Evolutionary conservation across 2,888 invertebrate species (phyloP), one percentile per base, ranked within the genome.

Genomic region (Elysia crispata): DNA sequence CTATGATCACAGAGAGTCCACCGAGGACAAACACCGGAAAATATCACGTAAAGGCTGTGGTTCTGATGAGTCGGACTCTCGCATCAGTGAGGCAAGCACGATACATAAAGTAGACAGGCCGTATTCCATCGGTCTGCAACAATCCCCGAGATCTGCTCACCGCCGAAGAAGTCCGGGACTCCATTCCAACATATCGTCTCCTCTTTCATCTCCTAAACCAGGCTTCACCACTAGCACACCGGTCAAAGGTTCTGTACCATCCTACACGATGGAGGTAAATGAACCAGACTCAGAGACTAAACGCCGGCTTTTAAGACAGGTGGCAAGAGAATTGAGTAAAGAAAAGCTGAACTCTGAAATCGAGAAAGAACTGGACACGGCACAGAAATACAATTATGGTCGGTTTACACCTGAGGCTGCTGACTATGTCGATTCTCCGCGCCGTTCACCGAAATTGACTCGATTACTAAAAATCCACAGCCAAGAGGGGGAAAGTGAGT

Each of bases 161-260:
- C 6, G 30, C 1, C 13, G 41, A 1, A 13, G 28, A 25, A 11
- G 20, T 50, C 20, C 31, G 28, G 23, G 1, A 33, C 54, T 41
- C 77, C 28, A 11, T 11, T 41, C 41, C 11, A 41, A 41, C 41
- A 41, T 41, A 41, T 41, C 41, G 3, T 41, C 41, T 41, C 41
- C 41, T 41, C 11, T 41, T 3, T 41, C 41, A 11, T 41, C 41
- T 41, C 41, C 41, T 41, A 41, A 41, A 11, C 41, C 41, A 41
- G 41, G 41, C 8, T 77, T 77, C 60, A 11, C 49, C 28, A 77
- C 77, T 8, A 79, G 79, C 41, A 79, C 79, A 31, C 79, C 79
- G 15, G 30, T 78, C 1, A 77, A 77, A 25, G 23, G 60, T 1
- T 18, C 5, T n/a, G 23, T 1, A 5, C 50, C 30, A 6, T 54